Conservation (phyloP, 2,888 invertebrate genomes). For the Blastobasis lacticolella region DNA sequence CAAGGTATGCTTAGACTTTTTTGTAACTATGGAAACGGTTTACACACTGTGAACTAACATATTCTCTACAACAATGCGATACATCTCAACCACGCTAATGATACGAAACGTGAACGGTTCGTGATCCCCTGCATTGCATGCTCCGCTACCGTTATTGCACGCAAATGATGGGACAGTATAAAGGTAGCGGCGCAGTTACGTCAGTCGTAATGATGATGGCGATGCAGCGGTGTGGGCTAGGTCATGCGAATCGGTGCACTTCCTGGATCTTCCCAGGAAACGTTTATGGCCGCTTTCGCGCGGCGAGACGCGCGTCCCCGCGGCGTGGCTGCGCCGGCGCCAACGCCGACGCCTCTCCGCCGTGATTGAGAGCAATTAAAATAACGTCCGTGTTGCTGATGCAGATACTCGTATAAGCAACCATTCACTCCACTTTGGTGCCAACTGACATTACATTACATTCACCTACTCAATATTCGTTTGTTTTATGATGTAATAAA, state of each 20-base stretch:
- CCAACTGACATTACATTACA: not conserved
- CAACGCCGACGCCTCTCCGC: slow-evolving; percentile 1
- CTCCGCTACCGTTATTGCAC: not conserved
- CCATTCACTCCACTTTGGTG: not conserved
- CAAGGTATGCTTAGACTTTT: no score
- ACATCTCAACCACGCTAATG: slow-evolving; percentile 14
- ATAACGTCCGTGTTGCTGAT: slow-evolving; percentile 6
- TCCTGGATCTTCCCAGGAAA: slow-evolving; percentile 44
- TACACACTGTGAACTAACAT: no score
- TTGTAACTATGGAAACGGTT: no score
- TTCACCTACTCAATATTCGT: not conserved
- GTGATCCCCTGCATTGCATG: slow-evolving; percentile 1
- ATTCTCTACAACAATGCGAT: slow-evolving; percentile 4
- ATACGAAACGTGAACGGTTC: slow-evolving; percentile 15
- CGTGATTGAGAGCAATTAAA: slow-evolving; percentile 14
- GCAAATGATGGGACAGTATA: slow-evolving; percentile 14
- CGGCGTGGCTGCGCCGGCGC: not conserved
- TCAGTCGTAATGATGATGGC: slow-evolving; percentile 34
- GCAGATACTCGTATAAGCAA: not conserved
- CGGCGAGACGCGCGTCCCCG: slow-evolving; percentile 16
- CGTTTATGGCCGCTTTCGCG: slow-evolving; percentile 39
- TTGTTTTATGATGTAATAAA: not conserved
- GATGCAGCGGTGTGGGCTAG: slow-evolving; percentile 26
- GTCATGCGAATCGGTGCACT: slow-evolving; percentile 37
- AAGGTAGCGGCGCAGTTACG: slow-evolving; percentile 28